Base-by-base conservation (phyloP, 1,140 invertebrate genomes). In the Acromyrmex echinatior region DNA sequence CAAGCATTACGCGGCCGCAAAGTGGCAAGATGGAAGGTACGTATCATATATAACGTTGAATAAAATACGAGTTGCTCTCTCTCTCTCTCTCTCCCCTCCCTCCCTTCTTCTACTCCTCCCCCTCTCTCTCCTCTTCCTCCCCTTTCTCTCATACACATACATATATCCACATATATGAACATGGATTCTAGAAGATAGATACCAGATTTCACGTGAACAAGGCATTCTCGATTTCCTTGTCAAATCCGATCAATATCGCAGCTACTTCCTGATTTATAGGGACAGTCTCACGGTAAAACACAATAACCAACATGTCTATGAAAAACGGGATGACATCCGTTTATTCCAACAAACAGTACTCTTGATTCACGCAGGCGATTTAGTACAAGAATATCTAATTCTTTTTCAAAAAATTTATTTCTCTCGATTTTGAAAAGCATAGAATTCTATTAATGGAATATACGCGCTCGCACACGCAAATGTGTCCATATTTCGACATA, bases 41-140 rank as follows among this genome's bases (percentile, higher is more conserved):
- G 68, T 82, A 82, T 82, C 80, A 82, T 74, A 82, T 82, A 73
- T 74, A 74, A 82, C 68, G 39, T 73, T 82, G 68, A 82, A 82
- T 82, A 82, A 82, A 82, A 82, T 82, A 82, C 66, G 68, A 73
- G 51, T 60, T 45, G 79, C 53, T 31, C 31, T 31, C 6, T 0
- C 21, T 70, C 39, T 49, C 66, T 70, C 66, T 49, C 65, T 21
- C 31, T 31, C 31, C 63, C 35, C 63, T 35, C 31, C 10, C 63
- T 31, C 31, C 35, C 63, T n/a, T 31, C 35, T 31, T 35, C 31
- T 65, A 16, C 9, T 14, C 18, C 18, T 5, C 35, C 0, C 21
- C 25, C 39, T 14, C 35, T 49, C 39, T 25, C 65, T 21, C 31
- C 16, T 3, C 5, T 18, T 70, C 63, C 63, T 10, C 31, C 16